Evolutionary conservation across 2,888 invertebrate species (phyloP).

Genomic region (Cheilosia vernalis): DNA sequence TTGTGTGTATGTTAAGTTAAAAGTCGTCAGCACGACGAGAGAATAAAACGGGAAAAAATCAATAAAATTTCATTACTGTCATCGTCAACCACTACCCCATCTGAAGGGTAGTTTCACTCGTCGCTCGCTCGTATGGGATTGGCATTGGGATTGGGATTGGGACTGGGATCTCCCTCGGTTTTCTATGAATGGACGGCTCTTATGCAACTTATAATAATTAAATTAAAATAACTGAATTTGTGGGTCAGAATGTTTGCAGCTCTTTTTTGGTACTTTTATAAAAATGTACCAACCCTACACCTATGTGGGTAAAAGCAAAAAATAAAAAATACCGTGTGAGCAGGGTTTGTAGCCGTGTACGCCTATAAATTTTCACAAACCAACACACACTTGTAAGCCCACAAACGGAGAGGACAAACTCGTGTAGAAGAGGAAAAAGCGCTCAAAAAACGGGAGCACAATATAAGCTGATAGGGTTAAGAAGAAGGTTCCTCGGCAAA

Average conservation of each 20-base stretch:
- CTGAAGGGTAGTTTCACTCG: conserved; percentile 51
- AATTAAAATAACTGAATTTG: conserved; percentile 63
- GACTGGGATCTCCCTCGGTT: background rate
- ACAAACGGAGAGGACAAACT: background rate
- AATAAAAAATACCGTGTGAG: conserved; percentile 1
- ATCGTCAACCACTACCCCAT: conserved; percentile 21
- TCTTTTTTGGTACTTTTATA: conserved; percentile 13
- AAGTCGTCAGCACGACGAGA: conserved; percentile 40
- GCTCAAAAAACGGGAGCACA: conserved; percentile 54
- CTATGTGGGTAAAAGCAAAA: background rate
- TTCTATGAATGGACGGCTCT: conserved; percentile 45
- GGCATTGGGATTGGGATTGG: no score
- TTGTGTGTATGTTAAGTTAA: conserved; percentile 29
- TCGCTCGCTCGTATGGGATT: no score
- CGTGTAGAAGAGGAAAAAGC: conserved; percentile 19
- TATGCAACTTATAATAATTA: conserved; percentile 65
- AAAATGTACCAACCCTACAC: background rate
- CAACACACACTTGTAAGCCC: conserved; percentile 22
- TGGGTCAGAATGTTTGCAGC: conserved; percentile 41
- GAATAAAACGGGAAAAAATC: conserved; percentile 61
- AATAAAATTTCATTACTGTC: conserved; percentile 71
- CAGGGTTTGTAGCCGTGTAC: conserved; percentile 20
- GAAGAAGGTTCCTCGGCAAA: conserved; percentile 44
- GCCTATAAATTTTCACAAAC: conserved; percentile 58
- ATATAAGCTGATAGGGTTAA: conserved; percentile 66